These are phyloP conservation scores for Epirrhoe alternata DNA, from an alignment of 2,888 invertebrate genomes.

Conservation along the genomic window DNA sequence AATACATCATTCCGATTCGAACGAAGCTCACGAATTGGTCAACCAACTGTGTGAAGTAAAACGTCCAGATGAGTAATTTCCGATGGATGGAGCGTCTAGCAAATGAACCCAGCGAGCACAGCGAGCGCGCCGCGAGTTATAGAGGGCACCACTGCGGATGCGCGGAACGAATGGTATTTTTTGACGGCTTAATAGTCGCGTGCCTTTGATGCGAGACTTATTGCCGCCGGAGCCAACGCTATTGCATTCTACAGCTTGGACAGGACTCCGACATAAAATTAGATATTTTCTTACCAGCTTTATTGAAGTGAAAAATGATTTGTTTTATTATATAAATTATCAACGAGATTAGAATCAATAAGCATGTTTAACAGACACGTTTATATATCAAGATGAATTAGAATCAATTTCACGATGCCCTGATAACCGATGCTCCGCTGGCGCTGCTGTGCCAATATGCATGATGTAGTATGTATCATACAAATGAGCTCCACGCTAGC, in stretches of 20 bases:
- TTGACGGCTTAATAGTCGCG: too few species aligned
- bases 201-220: too few species aligned
- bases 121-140: neutral
- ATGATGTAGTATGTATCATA: neutral
- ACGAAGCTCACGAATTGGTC: neutral
- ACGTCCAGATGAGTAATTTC: constrained; percentile 1
- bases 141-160: neutral
- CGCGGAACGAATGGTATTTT: neutral
- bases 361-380: too few species aligned
- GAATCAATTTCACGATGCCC: neutral
- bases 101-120: neutral
- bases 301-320: too few species aligned
- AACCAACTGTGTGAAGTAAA: neutral
- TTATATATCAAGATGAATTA: too few species aligned
- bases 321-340: too few species aligned
- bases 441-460: neutral
- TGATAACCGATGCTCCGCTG: neutral
- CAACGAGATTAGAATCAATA: too few species aligned
- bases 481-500: neutral
- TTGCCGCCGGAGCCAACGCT: too few species aligned
- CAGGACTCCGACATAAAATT: neutral
- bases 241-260: neutral
- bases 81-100: neutral
- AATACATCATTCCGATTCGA: neutral
- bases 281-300: too few species aligned